phyloP scores from a whole-genome alignment of 2,888 invertebrate species.

The Nomada ferruginata region DNA sequence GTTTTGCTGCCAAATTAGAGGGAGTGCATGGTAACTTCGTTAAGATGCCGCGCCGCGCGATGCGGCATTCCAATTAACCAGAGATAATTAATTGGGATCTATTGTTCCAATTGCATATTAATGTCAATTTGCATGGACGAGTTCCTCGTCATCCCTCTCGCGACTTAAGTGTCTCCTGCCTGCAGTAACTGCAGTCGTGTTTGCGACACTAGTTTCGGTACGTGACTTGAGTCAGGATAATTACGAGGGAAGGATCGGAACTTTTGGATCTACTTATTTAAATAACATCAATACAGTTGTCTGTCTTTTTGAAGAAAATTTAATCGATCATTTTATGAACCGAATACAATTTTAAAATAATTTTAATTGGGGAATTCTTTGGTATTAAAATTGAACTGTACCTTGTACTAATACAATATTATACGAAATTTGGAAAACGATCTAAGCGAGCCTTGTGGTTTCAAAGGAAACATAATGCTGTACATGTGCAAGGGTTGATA shows the following conservation, averaged over 20 bases:
- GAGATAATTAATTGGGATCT: slow-evolving; percentile 64
- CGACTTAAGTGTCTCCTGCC: slow-evolving; percentile 29
- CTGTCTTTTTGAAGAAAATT: no score
- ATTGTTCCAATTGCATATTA: slow-evolving; percentile 68
- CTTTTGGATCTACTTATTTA: neutral
- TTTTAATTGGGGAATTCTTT: no score
- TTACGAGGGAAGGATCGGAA: neutral
- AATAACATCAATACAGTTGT: no score
- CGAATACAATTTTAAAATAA: no score
- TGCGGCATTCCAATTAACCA: slow-evolving; percentile 56
- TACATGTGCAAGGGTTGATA: neutral
- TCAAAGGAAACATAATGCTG: neutral
- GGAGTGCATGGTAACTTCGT: slow-evolving; percentile 48
- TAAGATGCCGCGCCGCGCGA: slow-evolving; percentile 41
- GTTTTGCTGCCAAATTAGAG: slow-evolving; percentile 48
- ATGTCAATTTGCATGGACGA: slow-evolving; percentile 64
- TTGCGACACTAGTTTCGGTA: neutral
- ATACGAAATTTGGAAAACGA: no score
- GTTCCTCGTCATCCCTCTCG: slow-evolving; percentile 45
- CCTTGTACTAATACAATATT: no score
- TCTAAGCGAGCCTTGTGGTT: no score
- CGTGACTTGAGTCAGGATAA: neutral
- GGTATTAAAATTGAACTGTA: no score
- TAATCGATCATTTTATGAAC: no score
- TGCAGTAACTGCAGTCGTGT: slow-evolving; percentile 5